phyloP scores from a whole-genome alignment of 2,113 vertebrate species.

The Platysternon megacephalum region DNA sequence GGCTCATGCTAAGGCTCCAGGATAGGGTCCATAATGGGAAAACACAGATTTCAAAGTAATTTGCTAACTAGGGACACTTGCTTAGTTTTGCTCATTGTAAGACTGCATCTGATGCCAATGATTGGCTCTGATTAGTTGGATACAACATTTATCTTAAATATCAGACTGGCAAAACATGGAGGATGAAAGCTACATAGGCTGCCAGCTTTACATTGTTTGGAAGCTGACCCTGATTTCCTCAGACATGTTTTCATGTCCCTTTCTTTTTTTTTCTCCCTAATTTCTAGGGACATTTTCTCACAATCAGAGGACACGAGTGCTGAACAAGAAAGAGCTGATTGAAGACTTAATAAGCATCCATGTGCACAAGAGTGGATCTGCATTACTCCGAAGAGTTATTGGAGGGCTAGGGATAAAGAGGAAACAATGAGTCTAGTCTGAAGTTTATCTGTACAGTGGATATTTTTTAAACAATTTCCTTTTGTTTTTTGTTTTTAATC shows the following conservation, averaged over 20 bases:
- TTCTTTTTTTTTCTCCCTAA: slow-evolving; percentile 40
- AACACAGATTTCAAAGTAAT: not conserved
- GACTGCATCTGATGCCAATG: not conserved
- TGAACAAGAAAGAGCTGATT: slow-evolving; percentile 75
- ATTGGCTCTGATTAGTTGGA: not conserved
- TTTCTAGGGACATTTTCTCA: slow-evolving; percentile 82
- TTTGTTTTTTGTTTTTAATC: slow-evolving; percentile 25
- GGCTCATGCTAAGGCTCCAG: not conserved
- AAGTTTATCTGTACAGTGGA: not conserved
- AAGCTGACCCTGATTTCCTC: slow-evolving; percentile 17
- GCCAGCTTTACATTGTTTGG: slow-evolving; percentile 9
- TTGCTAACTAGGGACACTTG: not conserved
- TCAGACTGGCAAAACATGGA: fast-evolving
- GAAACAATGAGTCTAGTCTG: slow-evolving; percentile 40
- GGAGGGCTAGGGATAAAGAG: slow-evolving; percentile 59
- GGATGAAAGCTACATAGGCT: not conserved
- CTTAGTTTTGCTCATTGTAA: not conserved
- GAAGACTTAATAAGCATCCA: slow-evolving; percentile 79
- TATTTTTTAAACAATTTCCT: not conserved
- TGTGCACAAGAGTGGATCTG: slow-evolving; percentile 64
- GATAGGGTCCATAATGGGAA: not conserved
- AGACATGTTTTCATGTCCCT: slow-evolving; percentile 37
- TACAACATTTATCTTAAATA: not conserved
- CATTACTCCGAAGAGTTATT: slow-evolving; percentile 56
- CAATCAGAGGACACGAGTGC: slow-evolving; percentile 69